phyloP scores from a whole-genome alignment of 2,113 vertebrate species.

The Brevimyrus niger region DNA sequence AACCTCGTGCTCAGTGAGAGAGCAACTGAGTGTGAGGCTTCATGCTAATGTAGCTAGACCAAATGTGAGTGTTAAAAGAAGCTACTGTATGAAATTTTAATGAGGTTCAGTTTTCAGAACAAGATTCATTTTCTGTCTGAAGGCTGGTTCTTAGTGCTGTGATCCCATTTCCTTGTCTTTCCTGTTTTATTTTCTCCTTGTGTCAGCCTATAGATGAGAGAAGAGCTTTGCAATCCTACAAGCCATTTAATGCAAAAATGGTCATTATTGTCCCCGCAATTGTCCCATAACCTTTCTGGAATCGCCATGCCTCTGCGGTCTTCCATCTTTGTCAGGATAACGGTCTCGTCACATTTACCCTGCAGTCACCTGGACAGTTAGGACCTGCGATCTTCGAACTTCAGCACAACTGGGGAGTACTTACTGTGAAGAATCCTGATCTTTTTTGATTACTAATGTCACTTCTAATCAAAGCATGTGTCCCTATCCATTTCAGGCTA shows the following conservation, averaged over 20 bases:
- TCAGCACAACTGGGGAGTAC: background rate
- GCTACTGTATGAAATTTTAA: conserved; percentile 7
- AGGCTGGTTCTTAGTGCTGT: background rate
- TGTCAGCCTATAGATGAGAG: background rate
- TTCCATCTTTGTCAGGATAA: background rate
- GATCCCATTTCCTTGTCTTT: background rate
- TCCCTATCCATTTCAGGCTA: background rate
- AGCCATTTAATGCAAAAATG: background rate
- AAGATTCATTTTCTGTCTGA: background rate
- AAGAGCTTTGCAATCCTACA: background rate
- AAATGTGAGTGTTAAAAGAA: conserved; percentile 26
- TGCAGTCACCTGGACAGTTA: background rate
- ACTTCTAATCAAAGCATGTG: background rate
- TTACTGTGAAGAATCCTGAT: background rate
- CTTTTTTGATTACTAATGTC: background rate
- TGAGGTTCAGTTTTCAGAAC: background rate
- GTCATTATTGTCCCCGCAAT: background rate
- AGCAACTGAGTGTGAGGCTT: background rate
- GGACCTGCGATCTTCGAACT: background rate
- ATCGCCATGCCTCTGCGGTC: background rate
- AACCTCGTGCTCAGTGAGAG: background rate
- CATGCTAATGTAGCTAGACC: conserved; percentile 25
- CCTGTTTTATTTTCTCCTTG: background rate
- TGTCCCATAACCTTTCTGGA: background rate
- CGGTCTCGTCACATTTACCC: background rate